Evolutionary conservation across 2,797 vertebrate genomes (phyloP).

Genomic region (Semotilus atromaculatus): DNA sequence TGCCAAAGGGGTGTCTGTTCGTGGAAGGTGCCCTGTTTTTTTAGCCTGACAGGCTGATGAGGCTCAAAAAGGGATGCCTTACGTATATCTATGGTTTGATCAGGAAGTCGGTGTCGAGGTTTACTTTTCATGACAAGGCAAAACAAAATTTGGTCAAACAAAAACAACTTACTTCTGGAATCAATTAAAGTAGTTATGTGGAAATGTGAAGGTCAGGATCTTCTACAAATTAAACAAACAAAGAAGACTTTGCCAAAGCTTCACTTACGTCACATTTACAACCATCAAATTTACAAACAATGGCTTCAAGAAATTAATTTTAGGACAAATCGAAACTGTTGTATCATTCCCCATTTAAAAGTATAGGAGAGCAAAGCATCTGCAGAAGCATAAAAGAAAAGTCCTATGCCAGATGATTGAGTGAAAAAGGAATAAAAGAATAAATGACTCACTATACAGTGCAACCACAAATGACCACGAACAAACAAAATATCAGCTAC

Average conservation of each 20-base stretch:
- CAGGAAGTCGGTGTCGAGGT: neutral
- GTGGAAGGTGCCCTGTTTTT: neutral
- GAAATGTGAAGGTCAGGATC: neutral
- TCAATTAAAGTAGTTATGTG: neutral
- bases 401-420: slow-evolving; percentile 10
- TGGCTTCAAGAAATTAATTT: neutral
- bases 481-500: slow-evolving; percentile 16
- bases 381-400: slow-evolving; percentile 6
- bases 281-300: neutral
- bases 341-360: neutral
- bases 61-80: neutral
- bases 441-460: neutral
- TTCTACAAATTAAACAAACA: slow-evolving; percentile 25
- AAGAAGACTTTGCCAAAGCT: neutral
- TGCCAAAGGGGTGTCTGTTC: neutral
- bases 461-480: neutral
- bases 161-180: slow-evolving; percentile 7
- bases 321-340: neutral
- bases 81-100: slow-evolving; percentile 7
- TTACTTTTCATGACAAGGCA: neutral
- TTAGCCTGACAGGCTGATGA: neutral
- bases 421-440: neutral
- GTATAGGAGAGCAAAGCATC: neutral
- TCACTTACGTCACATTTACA: neutral
- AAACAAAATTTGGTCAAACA: no score